Percentiles rank a stretch among this genome's conserved stretches.
These are phyloP conservation scores for Pimpla rufipes DNA, from an alignment of 2,888 invertebrate species.

Conservation along the genomic window DNA sequence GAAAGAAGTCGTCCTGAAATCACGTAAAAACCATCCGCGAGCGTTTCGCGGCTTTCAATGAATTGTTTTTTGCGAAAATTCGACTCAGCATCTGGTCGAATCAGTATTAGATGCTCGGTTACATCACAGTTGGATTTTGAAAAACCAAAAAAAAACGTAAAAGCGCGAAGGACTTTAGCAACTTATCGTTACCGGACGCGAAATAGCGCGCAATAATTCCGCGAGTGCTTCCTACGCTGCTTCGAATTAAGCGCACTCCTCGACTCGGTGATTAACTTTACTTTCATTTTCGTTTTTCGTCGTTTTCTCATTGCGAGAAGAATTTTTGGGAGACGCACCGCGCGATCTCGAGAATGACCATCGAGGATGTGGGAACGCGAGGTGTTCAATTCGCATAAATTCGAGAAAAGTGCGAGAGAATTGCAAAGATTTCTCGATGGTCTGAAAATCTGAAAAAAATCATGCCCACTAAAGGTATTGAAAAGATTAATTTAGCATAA, in stretches of 20 bases:
- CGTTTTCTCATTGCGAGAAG: constrained; percentile 30
- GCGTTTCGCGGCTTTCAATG: not conserved
- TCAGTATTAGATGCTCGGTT: constrained; percentile 63
- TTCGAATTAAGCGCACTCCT: constrained; percentile 48
- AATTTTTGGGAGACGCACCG: not conserved
- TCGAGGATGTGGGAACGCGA: too few relatives aligned
- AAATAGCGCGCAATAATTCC: constrained; percentile 31
- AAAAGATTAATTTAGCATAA: too few relatives aligned
- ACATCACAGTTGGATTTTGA: constrained; percentile 51
- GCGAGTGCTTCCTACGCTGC: constrained; percentile 57
- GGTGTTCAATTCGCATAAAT: too few relatives aligned
- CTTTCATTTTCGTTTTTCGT: constrained; percentile 36
- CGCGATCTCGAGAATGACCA: constrained; percentile 6
- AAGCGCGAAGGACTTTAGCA: constrained; percentile 34
- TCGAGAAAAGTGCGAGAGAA: too few relatives aligned
- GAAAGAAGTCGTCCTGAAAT: not conserved
- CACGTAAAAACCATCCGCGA: not conserved
- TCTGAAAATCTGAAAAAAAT: too few relatives aligned
- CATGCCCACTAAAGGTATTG: too few relatives aligned
- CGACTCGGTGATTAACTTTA: constrained; percentile 43
- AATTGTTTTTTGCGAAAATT: not conserved
- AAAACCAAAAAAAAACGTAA: constrained; percentile 33
- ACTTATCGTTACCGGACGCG: constrained; percentile 35
- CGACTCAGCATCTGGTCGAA: not conserved
- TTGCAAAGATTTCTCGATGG: too few relatives aligned